phyloP scores from a whole-genome alignment of 1,140 invertebrate species.

The Latrodectus geometricus region DNA sequence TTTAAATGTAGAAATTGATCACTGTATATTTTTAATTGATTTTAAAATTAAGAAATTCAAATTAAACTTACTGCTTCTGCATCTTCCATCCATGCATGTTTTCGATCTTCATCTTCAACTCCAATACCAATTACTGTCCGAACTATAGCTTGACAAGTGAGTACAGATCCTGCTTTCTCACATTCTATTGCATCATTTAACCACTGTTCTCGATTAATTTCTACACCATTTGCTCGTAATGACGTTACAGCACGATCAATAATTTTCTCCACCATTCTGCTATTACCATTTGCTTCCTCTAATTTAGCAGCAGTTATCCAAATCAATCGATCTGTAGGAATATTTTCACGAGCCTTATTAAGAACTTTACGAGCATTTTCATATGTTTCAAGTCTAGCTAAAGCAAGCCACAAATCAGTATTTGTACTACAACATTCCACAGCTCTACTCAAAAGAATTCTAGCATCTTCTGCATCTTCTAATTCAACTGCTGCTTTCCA shows the following conservation, averaged over 20 bases:
- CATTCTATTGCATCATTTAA: slow-evolving; percentile 98
- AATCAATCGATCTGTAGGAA: slow-evolving; percentile 98
- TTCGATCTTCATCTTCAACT: slow-evolving; percentile 96
- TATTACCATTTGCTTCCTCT: slow-evolving; percentile 97
- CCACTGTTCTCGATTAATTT: slow-evolving; percentile 99
- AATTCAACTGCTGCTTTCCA: slow-evolving; percentile 99
- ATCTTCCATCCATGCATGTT: slow-evolving; percentile 99
- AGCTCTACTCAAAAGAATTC: slow-evolving; percentile 93
- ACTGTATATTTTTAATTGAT: too few species aligned
- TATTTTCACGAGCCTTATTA: slow-evolving; percentile 98
- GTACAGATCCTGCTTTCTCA: slow-evolving; percentile 92
- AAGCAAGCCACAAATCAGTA: slow-evolving; percentile 97
- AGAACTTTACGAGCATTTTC: slow-evolving; percentile 96
- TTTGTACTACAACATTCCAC: slow-evolving; percentile 98
- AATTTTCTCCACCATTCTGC: slow-evolving; percentile 96
- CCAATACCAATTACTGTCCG: slow-evolving; percentile 91
- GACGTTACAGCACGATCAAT: slow-evolving; percentile 85
- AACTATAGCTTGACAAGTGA: slow-evolving; percentile 95
- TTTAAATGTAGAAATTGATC: too few species aligned
- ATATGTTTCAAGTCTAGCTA: slow-evolving; percentile 95
- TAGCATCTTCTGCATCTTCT: slow-evolving; percentile 97
- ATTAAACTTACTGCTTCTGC: slow-evolving; percentile 84
- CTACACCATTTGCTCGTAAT: slow-evolving; percentile 93
- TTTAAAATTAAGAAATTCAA: background rate
- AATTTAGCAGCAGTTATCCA: slow-evolving; percentile 98